Base-by-base conservation (phyloP, 2,113 vertebrate species). In the Ctenodactylus gundi region DNA sequence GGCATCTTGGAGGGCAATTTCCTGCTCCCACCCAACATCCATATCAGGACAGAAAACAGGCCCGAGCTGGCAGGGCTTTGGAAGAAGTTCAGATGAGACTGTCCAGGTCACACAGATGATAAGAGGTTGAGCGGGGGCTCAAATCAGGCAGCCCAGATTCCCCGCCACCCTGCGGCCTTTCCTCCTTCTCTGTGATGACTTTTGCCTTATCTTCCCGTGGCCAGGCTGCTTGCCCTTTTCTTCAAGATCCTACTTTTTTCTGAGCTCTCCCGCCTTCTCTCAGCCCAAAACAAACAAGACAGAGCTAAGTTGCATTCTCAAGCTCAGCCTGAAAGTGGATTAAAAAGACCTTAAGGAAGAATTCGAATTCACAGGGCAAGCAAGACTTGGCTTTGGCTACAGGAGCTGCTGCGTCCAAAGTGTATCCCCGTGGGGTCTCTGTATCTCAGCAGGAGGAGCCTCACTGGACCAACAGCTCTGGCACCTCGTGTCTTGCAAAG, bases 31-130 rank as follows among this genome's bases (percentile, higher is more conserved):
- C 58, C 53, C 46, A 84, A 34, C 25, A 60, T 2, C 62, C 36
- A 10, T 1, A 8, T 65, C 31, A 75, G 46, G 86, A 83, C 83
- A 91, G 83, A 78, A 73, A 64, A 78, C 20, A 18, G 44, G 65
- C 68, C 81, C 46, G 6, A 4, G 34, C 27, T 18, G 13, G 15
- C 51, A 39, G 39, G 25, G 34, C 70, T 95, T 57, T 49, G 49
- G 86, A 57, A 82, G 73, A 76, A 78, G 25, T 73, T 76, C 84
- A 34, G 3, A 53, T 51, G 3, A 0, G 58, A 36, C 46, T 70
- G 86, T 65, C 39, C 34, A 70, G 83, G 83, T 83, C 87, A 67
- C 49, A 36, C 23, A 64, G 53, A 80, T 70, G 76, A 77, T 49
- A 20, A 75, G 78, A 58, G 68, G 65, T 67, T 81, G 41, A 36